These are phyloP conservation scores for Periophthalmus modestus DNA, from an alignment of 2,113 vertebrate genomes.

Conservation along the genomic window DNA sequence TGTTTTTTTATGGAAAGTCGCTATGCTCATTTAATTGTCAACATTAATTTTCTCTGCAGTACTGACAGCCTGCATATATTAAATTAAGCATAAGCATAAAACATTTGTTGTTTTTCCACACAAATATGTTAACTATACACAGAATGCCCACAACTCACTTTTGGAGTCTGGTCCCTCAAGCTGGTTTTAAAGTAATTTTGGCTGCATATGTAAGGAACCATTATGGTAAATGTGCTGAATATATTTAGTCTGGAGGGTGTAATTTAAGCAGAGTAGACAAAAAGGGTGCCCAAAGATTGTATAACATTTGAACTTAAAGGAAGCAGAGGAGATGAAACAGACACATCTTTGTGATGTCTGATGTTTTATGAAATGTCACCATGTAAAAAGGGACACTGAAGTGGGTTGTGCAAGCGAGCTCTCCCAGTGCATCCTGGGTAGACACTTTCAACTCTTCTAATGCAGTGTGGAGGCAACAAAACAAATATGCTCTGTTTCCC, in stretches of 20 bases:
- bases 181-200: neutral
- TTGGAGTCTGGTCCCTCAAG: neutral
- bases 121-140: neutral
- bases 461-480: slow-evolving; percentile 37
- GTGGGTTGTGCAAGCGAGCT: slow-evolving; percentile 13
- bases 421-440: slow-evolving; percentile 27
- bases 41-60: neutral
- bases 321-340: slow-evolving; percentile 13
- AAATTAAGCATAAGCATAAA: neutral
- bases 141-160: neutral
- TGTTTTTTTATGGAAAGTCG: no score
- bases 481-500: slow-evolving; percentile 34
- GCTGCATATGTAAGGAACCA: neutral
- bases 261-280: slow-evolving; percentile 15
- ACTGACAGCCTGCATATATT: neutral
- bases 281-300: neutral
- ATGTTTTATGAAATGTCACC: slow-evolving; percentile 39
- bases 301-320: slow-evolving; percentile 11
- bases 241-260: slow-evolving; percentile 6
- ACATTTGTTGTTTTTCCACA: neutral
- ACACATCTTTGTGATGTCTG: slow-evolving; percentile 6
- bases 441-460: slow-evolving; percentile 32
- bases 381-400: slow-evolving; percentile 5
- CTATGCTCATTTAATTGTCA: neutral
- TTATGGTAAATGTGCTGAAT: slow-evolving; percentile 16